Evolutionary conservation across 2,113 vertebrate species (phyloP), one percentile per base, ranked within the genome.

Genomic region (Cromileptes altivelis): DNA sequence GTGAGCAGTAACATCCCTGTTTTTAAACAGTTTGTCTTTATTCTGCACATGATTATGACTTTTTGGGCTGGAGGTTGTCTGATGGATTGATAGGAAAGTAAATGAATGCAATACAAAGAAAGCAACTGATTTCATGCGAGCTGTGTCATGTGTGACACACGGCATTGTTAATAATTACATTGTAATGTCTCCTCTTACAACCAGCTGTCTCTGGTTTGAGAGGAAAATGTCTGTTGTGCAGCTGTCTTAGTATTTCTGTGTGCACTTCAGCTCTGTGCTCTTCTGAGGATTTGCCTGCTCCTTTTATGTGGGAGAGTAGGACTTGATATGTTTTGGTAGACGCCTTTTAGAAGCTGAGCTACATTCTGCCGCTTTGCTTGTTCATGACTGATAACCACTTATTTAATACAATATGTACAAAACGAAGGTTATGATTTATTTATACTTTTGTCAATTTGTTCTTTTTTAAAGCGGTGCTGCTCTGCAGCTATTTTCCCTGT

Each of bases 401-500:
- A 69, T 73, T 84, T 75, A 75, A 81, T 84, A 65, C 85, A 91
- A 90, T 75, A 88, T 83, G 75, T 80, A 71, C 68, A 77, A 78
- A 86, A 81, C 69, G 56, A 58, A 70, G 19, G 68, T 78, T 78
- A 82, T 90, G 72, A 88, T 90, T 90, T 87, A 93, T 93, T 91
- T 80, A 90, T n/a, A 56, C 11, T 60, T 62, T 53, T 37, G 49
- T 30, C 45, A 33, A 47, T 57, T 60, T 76, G 55, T 63, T 82
- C 13, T 21, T 70, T 70, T 78, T 74, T n/a, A 50, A 67, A 84
- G 9, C 58, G 3, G 13, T 19, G 5, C 58, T 40, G 45, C 55
- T 75, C 18, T 62, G 56, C 25, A 61, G 64, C 75, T 71, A 69
- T 82, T 79, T 61, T 88, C 58, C 70, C 73, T 74, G 1, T 57